Percentiles rank a stretch among this genome's conserved stretches.
These are phyloP conservation scores for Dione vanillae DNA, from an alignment of 2,888 invertebrate genomes.

Conservation along the genomic window DNA sequence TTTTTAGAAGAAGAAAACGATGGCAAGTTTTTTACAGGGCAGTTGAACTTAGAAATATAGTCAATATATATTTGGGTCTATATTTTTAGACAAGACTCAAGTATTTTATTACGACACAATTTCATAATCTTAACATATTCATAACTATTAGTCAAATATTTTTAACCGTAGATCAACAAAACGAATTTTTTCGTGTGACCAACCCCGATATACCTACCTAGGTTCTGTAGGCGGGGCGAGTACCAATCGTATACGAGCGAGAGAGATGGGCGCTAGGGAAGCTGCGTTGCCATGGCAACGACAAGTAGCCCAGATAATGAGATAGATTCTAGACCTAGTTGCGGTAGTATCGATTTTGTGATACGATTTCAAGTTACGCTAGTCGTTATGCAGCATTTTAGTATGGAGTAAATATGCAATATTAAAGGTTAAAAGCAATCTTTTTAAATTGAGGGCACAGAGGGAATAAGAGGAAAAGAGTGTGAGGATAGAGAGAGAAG, in stretches of 20 bases:
- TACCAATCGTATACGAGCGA: conserved; percentile 36
- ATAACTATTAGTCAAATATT: not conserved
- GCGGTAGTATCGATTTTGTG: conserved; percentile 20
- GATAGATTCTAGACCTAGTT: conserved; percentile 22
- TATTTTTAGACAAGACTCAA: too few species aligned
- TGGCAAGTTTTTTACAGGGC: too few species aligned
- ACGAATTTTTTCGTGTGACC: conserved; percentile 17
- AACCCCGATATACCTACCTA: conserved; percentile 43
- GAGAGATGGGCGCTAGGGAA: conserved; percentile 39
- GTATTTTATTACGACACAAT: too few species aligned
- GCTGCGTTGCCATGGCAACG: conserved; percentile 56
- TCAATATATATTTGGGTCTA: too few species aligned
- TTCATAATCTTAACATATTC: not conserved
- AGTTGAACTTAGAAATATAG: too few species aligned
- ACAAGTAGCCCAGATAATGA: conserved; percentile 40
- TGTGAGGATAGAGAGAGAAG: too few species aligned
- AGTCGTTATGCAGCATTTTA: conserved; percentile 13
- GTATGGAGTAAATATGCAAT: too few species aligned
- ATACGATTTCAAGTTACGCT: not conserved
- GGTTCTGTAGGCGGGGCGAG: conserved; percentile 40
- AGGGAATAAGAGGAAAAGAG: too few species aligned
- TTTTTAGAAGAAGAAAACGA: too few species aligned
- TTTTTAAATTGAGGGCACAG: too few species aligned
- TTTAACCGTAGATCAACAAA: conserved; percentile 27
- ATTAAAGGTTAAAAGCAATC: too few species aligned